Conservation (phyloP, 2,888 invertebrate genomes). For the Homarus gammarus region DNA sequence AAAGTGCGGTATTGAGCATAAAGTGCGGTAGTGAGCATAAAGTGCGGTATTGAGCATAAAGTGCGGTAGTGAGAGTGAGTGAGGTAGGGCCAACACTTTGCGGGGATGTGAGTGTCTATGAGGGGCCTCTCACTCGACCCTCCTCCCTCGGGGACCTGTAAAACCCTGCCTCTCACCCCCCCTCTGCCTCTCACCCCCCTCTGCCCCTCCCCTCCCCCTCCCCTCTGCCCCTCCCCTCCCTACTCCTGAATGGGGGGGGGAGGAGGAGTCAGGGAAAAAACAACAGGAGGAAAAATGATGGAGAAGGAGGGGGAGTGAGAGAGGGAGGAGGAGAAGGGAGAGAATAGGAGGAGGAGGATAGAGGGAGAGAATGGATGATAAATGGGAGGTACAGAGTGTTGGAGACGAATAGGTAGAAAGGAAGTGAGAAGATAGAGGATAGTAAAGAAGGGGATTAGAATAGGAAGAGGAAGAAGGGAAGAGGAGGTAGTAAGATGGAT, state of each 20-base stretch:
- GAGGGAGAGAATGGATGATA: background rate
- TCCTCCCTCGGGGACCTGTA: conserved; percentile 61
- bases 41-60: conserved; percentile 39
- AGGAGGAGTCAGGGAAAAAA: background rate
- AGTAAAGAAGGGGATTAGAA: background rate
- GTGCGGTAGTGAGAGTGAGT: too few species aligned
- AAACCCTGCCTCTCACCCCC: conserved; percentile 32
- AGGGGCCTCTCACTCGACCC: conserved; percentile 42
- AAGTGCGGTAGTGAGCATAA: too few species aligned
- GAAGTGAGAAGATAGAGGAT: background rate
- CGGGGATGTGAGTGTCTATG: conserved; percentile 45
- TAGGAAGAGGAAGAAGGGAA: background rate
- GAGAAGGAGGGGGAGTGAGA: background rate
- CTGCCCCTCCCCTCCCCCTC: background rate
- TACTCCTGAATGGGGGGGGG: background rate
- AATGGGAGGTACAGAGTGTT: background rate
- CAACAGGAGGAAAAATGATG: background rate
- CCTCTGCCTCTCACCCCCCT: background rate
- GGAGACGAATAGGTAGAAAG: background rate
- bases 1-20: conserved; percentile 27
- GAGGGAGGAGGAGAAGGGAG: too few species aligned
- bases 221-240: background rate
- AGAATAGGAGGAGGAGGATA: too few species aligned
- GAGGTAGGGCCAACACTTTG: conserved; percentile 55
- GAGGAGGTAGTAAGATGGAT: background rate